phyloP scores from a whole-genome alignment of 2,888 invertebrate species.

The Panzeria rudis region DNA sequence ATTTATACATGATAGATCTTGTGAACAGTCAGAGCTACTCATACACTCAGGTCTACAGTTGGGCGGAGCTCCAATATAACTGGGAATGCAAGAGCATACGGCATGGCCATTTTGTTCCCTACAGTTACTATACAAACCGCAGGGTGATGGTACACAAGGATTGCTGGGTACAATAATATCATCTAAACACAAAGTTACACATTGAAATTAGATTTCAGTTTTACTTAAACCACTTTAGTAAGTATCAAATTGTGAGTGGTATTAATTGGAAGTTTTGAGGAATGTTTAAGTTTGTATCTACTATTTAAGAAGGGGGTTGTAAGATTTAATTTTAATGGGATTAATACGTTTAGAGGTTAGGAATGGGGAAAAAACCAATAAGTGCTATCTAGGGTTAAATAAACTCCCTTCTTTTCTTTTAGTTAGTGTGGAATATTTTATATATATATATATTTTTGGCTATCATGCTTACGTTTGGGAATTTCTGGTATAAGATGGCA shows the following conservation, averaged over 20 bases:
- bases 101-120: constrained; percentile 89
- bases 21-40: constrained; percentile 92
- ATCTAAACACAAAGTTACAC: constrained; percentile 76
- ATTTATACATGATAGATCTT: constrained; percentile 91
- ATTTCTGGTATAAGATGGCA: constrained; percentile 81
- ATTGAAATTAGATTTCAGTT: constrained; percentile 54
- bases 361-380: not conserved
- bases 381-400: not conserved
- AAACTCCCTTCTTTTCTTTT: constrained; percentile 21
- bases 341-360: constrained; percentile 31
- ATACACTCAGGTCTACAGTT: constrained; percentile 92
- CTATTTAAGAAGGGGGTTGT: constrained; percentile 17
- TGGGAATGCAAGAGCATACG: constrained; percentile 91
- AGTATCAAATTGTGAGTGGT: constrained; percentile 38
- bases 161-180: constrained; percentile 82
- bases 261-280: constrained; percentile 25
- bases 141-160: constrained; percentile 89
- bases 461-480: constrained; percentile 80
- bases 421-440: constrained; percentile 17
- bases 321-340: constrained; percentile 3
- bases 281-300: not conserved
- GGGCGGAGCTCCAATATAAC: constrained; percentile 91
- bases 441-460: not conserved
- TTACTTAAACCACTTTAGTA: constrained; percentile 36
- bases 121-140: constrained; percentile 92